Base-by-base conservation (phyloP, 2,113 vertebrate genomes). In the Mesoclemmys tuberculata region DNA sequence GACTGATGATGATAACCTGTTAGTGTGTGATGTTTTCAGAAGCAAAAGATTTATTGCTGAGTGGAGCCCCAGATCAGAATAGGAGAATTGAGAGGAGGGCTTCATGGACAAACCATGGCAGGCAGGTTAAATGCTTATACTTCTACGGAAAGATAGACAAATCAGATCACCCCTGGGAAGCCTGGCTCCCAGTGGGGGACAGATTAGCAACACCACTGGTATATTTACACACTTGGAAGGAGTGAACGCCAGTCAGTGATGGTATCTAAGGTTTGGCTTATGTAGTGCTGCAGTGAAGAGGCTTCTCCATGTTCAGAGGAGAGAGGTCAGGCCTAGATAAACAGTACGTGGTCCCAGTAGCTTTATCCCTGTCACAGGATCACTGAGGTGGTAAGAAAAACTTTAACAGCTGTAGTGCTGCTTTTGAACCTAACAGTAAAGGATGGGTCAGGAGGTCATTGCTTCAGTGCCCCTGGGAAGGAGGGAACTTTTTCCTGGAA, bases 341-440 rank as follows among this genome's bases (percentile, higher is more conserved):
- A 96, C 95, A 97, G 85, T 68, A 68, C 18, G 11, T 26, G 64
- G 78, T 82, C 90, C 85, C 94, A 84, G 93, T 96, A 91, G 46
- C 88, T 49, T 64, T 61, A 11, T 10, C 38, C n/a, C 51, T 88
- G 87, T 90, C 93, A 91, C 81, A 89, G 91, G 94, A 83, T 80
- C 95, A 93, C 58, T 88, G 88, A 93, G 92, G 92, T 95, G 68
- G 95, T 89, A 97, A 97, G 94, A 89, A 95, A 96, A 97, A 95
- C 95, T 95, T 95, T 91, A 96, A 91, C 96, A 97, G 97, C 96
- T 97, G 96, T 93, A 94, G 81, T 79, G 91, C 93, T 97, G 95
- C 95, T 96, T 97, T 95, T 95, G 95, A 97, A 95, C 93, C 95
- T 93, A 87, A 79, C 24, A 90, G 51, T 94, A 94, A 96, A 96